Conservation (phyloP, 2,113 vertebrate species). For the Lagopus muta region DNA sequence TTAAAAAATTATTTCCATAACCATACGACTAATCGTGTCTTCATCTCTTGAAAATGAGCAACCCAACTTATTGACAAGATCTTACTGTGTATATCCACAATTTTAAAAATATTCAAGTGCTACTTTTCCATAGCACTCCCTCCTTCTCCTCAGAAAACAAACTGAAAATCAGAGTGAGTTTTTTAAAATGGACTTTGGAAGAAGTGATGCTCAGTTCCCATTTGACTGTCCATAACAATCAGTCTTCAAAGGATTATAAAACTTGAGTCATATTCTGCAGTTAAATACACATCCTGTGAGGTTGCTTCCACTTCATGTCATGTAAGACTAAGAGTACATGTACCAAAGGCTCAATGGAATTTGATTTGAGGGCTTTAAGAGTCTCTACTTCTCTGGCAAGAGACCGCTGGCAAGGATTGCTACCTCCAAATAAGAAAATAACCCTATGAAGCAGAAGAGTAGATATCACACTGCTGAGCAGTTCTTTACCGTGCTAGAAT, state of each 20-base stretch:
- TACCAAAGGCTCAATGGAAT: background rate
- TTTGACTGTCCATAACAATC: background rate
- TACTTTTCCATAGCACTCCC: background rate
- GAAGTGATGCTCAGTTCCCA: background rate
- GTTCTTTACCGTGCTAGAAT: background rate
- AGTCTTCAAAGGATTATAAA: background rate
- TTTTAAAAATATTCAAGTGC: background rate
- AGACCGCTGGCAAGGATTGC: background rate
- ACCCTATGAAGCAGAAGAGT: background rate
- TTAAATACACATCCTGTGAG: fast-evolving
- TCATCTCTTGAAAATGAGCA: background rate
- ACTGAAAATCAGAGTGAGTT: background rate
- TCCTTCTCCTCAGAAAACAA: background rate
- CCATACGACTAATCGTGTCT: background rate
- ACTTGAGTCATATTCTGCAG: background rate
- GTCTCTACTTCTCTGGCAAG: no score
- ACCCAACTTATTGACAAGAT: background rate
- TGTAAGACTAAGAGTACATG: background rate
- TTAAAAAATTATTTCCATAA: background rate
- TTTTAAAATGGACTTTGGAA: background rate
- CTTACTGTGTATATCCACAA: background rate
- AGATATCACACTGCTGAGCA: background rate
- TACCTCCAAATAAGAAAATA: background rate
- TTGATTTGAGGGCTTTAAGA: background rate
- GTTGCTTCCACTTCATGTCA: background rate